Base-by-base conservation (phyloP, 1,140 invertebrate genomes). In the Anthonomus grandis region DNA sequence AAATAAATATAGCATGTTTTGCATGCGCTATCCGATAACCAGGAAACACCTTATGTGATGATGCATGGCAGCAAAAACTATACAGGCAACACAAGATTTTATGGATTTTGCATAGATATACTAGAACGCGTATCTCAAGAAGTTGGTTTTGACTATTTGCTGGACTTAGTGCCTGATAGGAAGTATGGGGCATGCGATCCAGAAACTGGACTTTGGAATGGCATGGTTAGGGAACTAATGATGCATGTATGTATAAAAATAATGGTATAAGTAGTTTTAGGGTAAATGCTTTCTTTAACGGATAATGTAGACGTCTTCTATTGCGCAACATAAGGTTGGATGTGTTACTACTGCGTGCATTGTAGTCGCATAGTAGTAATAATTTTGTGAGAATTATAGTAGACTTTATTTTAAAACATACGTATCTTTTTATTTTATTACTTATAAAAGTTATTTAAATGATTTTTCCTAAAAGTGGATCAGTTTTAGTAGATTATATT, bases 101-200 rank as follows among this genome's bases (percentile, higher is more conserved):
- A 84, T 70, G 89, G 89, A 27, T 92, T 90, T 77, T 90, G 86
- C 73, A 81, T 92, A 45, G 89, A 92, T 71, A 74, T 92, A 3
- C 70, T 91, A 57, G 76, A 82, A 55, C 73, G 78, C 49, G 74
- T 88, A 37, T 78, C 85, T 4, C 76, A 78, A 52, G 74, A 83
- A 56, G 80, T 86, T 15, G 85, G 86, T 36, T 91, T 91, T 72
- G 82, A 84, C 45, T 93, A 89, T 74, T 79, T 82, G 25, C 77
- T 93, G 61, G 82, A 87, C 65, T 74, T 87, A 49, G 87, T 89
- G 13, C 81, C 83, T 6, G 90, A 92, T 71, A 75, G 80, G 55
- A 86, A 86, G 68, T 93, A 91, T 72, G 90, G 90, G 9, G 85
- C 83, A 36, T 78, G 79, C 60, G 79, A 83, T 64, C 81, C 79